phyloP scores from a whole-genome alignment of 1,140 invertebrate genomes.

The Thaumetopoea pityocampa region DNA sequence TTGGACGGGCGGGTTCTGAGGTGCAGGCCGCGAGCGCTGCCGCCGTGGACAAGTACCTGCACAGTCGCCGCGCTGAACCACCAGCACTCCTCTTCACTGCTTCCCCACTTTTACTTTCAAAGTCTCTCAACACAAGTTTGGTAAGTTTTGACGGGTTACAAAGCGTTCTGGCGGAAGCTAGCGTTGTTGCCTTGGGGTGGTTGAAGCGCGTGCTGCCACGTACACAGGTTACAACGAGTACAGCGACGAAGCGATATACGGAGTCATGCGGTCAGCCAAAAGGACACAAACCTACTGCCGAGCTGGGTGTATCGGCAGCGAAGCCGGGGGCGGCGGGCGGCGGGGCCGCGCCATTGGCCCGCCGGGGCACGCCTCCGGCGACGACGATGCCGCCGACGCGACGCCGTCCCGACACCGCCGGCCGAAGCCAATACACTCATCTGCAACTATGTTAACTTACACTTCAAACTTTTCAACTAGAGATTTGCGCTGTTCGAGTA shows the following conservation, averaged over 20 bases:
- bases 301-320: constrained; percentile 50
- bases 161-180: constrained; percentile 49
- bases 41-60: constrained; percentile 51
- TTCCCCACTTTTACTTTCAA: constrained; percentile 42
- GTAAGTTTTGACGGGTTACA: constrained; percentile 30
- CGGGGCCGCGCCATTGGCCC: constrained; percentile 60
- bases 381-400: constrained; percentile 31
- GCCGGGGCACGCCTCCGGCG: constrained; percentile 63
- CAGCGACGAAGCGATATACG: constrained; percentile 75
- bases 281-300: constrained; percentile 76
- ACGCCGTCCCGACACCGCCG: constrained; percentile 31
- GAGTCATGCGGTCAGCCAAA: constrained; percentile 77
- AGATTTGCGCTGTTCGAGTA: constrained; percentile 17
- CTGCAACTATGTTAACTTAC: constrained; percentile 32
- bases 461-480: constrained; percentile 27
- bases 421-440: constrained; percentile 15
- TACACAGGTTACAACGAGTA: constrained; percentile 64
- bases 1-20: constrained; percentile 19
- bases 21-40: constrained; percentile 29
- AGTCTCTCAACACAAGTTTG: constrained; percentile 52
- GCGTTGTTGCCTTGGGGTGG: constrained; percentile 35
- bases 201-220: constrained; percentile 63
- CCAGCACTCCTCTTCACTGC: constrained; percentile 41
- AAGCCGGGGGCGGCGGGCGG: constrained; percentile 52
- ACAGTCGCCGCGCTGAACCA: constrained; percentile 47